Evolutionary conservation across 2,113 vertebrate genomes (phyloP), one percentile per base, ranked within the genome.

Genomic region (Hiodon tergisus): DNA sequence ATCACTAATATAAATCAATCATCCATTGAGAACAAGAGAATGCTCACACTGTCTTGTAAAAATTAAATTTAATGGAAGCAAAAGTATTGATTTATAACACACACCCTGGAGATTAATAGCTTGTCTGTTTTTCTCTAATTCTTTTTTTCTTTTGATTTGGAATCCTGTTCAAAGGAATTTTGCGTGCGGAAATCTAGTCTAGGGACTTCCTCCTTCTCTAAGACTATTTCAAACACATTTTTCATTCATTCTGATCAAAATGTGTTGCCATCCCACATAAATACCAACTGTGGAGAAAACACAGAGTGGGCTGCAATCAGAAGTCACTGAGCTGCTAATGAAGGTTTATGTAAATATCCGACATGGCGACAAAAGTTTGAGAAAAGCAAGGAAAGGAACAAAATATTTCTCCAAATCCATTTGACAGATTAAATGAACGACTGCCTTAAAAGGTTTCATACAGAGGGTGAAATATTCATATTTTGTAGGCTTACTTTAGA

Each of bases 381-480:
- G 14, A 79, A 81, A 79, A 78, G 70, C n/a, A 72, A 81, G 82
- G 76, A 81, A 63, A 72, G 72, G 78, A 47, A 60, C 31, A 69
- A 63, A 66, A 58, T 17, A 78, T 83, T 53, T 10, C 13, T 77
- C 71, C 73, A 69, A 66, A 78, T 84, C 77, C 74, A 77, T 79
- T 17, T 74, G n/a, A 83, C 77, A 16, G 68, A 59, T 78, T 72
- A 81, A 81, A 87, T 78, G 81, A 85, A 81, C 72, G 81, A 82
- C 78, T 77, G 75, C 78, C 85, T 84, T 84, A 85, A 88, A 90
- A 89, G 82, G 83, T 82, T 83, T 82, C 74, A 77, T 67, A 77
- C 70, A 3, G 31, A 65, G 69, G 74, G 61, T 88, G 73, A 89
- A 89, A 89, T 87, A 89, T 90, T 87, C 79, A 88, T 88, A 82